Evolutionary conservation across 53 echinoderm and acorn worm species (phyloP).

Genomic region (Arbacia lixula): DNA sequence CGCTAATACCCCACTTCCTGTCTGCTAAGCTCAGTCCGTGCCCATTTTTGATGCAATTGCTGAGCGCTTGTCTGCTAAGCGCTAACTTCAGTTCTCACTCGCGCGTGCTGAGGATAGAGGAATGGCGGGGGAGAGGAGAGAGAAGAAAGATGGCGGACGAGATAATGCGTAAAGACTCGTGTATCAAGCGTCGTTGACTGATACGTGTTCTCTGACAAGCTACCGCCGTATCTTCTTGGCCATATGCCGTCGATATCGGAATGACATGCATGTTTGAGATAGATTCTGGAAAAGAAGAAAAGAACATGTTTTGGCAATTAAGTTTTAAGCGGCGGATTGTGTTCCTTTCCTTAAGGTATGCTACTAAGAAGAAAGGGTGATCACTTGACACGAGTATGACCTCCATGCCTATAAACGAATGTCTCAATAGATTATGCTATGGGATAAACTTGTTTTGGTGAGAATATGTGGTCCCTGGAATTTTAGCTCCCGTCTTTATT

Average conservation of each 20-base stretch:
- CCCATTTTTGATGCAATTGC: slow-evolving; percentile 30
- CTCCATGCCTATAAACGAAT: neutral
- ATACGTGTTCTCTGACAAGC: slow-evolving; percentile 7
- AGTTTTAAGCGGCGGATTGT: slow-evolving; percentile 20
- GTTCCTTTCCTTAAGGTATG: slow-evolving; percentile 10
- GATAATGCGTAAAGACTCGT: slow-evolving; percentile 23
- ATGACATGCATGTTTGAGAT: slow-evolving; percentile 39
- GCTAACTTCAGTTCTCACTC: slow-evolving; percentile 18
- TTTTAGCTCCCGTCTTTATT: no score
- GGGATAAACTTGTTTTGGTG: no score
- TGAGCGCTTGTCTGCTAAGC: slow-evolving; percentile 31
- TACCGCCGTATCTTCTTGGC: slow-evolving; percentile 17
- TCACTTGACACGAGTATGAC: slow-evolving; percentile 3
- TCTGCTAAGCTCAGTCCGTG: slow-evolving; percentile 36
- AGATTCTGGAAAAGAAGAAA: neutral
- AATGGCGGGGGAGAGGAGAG: neutral
- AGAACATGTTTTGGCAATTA: slow-evolving; percentile 20
- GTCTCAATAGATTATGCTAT: neutral
- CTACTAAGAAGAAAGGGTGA: neutral
- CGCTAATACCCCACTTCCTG: slow-evolving; percentile 41
- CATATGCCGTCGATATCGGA: slow-evolving; percentile 1
- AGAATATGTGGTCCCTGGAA: no score
- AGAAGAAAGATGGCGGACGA: slow-evolving; percentile 15
- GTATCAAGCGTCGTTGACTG: slow-evolving; percentile 25
- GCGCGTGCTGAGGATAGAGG: neutral